Percentiles rank a stretch among this genome's conserved stretches.
These are phyloP conservation scores for Leontocebus nigricollis DNA, from an alignment of 2,797 vertebrate genomes.

Conservation along the genomic window DNA sequence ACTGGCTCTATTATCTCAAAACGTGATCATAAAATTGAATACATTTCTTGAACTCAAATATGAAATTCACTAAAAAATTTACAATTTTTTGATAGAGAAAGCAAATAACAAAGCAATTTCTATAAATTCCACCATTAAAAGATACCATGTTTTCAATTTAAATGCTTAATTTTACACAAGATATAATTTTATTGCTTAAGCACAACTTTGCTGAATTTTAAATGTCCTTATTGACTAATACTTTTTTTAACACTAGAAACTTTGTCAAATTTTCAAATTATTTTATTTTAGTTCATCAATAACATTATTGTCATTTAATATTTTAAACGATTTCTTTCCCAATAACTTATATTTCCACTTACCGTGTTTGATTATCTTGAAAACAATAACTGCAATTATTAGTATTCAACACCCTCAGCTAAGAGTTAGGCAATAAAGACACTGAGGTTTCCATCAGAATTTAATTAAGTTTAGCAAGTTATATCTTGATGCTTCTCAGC, in stretches of 20 bases:
- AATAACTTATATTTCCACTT: background rate
- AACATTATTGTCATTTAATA: background rate
- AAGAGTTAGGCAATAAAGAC: slow-evolving; percentile 55
- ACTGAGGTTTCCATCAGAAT: slow-evolving; percentile 28
- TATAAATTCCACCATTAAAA: slow-evolving; percentile 34
- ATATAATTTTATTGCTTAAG: slow-evolving; percentile 8
- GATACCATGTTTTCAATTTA: slow-evolving; percentile 32
- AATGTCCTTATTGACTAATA: background rate
- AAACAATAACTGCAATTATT: slow-evolving; percentile 57
- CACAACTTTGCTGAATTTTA: background rate
- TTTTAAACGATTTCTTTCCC: slow-evolving; percentile 42
- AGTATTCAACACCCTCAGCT: background rate
- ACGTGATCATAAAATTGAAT: slow-evolving; percentile 29
- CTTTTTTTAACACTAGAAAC: slow-evolving; percentile 28
- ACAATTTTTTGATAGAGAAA: slow-evolving; percentile 13
- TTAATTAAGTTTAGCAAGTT: slow-evolving; percentile 52
- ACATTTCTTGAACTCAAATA: slow-evolving; percentile 32
- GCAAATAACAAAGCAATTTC: slow-evolving; percentile 12
- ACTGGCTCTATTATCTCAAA: slow-evolving; percentile 43
- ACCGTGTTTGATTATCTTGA: background rate
- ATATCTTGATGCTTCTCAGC: background rate
- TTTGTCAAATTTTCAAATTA: slow-evolving; percentile 23
- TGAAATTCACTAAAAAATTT: background rate
- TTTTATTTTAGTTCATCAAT: background rate
- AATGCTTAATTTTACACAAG: slow-evolving; percentile 20